phyloP scores from a whole-genome alignment of 2,888 invertebrate species.

The Brassicogethes aeneus region DNA sequence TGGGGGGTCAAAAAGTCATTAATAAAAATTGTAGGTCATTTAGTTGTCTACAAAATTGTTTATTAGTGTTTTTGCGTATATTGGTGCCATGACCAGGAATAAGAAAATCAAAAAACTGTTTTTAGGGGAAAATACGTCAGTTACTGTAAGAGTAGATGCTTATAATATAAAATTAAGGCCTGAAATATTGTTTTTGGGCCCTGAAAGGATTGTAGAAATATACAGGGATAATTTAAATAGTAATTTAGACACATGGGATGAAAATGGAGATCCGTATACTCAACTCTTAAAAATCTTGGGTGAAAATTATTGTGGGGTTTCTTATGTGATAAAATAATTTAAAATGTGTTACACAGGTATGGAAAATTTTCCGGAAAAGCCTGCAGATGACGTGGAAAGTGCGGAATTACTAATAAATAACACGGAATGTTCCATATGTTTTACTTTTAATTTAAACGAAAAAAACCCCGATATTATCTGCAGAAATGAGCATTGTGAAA shows the following conservation, averaged over 20 bases:
- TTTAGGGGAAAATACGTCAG: slow-evolving; percentile 35
- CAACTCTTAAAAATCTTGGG: slow-evolving; percentile 36
- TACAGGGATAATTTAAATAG: slow-evolving; percentile 28
- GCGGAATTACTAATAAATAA: slow-evolving; percentile 23
- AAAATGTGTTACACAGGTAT: slow-evolving; percentile 22
- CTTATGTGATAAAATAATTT: no score
- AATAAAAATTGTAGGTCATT: no score
- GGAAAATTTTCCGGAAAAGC: slow-evolving; percentile 27
- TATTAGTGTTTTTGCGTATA: no score
- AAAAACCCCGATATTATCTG: slow-evolving; percentile 38
- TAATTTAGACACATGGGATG: slow-evolving; percentile 36
- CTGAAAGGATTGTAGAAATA: slow-evolving; percentile 28
- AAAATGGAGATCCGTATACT: slow-evolving; percentile 25
- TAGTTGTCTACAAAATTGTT: no score
- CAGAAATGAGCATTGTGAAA: slow-evolving; percentile 34
- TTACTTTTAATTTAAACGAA: slow-evolving; percentile 31
- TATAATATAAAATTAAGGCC: slow-evolving; percentile 31
- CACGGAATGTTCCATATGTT: slow-evolving; percentile 40
- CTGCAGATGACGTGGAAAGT: slow-evolving; percentile 8
- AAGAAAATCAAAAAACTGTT: no score
- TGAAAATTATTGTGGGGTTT: no score
- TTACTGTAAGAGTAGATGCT: slow-evolving; percentile 36
- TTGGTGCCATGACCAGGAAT: no score
- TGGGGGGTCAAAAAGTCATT: no score
- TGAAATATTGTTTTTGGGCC: slow-evolving; percentile 38